Evolutionary conservation across 2,888 invertebrate genomes (phyloP), one percentile per base, ranked within the genome.

Genomic region (Pediacus dermestoides): DNA sequence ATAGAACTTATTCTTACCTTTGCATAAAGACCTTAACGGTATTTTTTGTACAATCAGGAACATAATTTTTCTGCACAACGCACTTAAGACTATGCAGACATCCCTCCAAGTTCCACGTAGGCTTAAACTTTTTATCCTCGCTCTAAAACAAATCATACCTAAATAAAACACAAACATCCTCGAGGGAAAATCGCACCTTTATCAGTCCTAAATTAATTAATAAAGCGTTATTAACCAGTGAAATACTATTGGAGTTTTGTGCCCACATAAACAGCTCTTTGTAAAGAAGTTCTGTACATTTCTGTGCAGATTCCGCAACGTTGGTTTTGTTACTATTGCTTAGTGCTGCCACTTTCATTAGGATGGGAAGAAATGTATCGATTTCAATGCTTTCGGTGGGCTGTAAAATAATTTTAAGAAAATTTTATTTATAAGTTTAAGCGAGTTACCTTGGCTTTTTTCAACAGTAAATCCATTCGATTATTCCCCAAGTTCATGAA

Each of bases 201-300:
- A 88, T 76, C 2, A 88, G 70, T 1, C 80, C 82, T 8, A 87
- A 65, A 32, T 80, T 77, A 0, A 81, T 73, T 11, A 88, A 69
- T 51, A 87, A 61, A 3, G 73, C 65, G 60, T 88, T 85, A 16
- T 81, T 80, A 3, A 83, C 67, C 10, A 72, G 51, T 49, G 81
- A 74, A 3, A 72, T 59, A 43, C 73, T 66, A 13, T 75, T 67
- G 9, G 69, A 67, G 23, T 72, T 64, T 39, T 74, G 54, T 1
- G 76, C 72, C 53, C 73, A 67, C 3, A 67, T 63, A 55, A 80
- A 80, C 39, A 83, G 60, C 33, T 74, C 70, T 28, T 69, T 65
- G 52, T 66, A 80, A 30, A 81, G 60, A 39, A 41, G 53, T 59
- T 78, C 74, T 4, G 70, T 66, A n/a, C 73, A 66, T 37, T 61